Evolutionary conservation across 2,113 vertebrate genomes (phyloP).

Genomic region (Eonycteris spelaea): DNA sequence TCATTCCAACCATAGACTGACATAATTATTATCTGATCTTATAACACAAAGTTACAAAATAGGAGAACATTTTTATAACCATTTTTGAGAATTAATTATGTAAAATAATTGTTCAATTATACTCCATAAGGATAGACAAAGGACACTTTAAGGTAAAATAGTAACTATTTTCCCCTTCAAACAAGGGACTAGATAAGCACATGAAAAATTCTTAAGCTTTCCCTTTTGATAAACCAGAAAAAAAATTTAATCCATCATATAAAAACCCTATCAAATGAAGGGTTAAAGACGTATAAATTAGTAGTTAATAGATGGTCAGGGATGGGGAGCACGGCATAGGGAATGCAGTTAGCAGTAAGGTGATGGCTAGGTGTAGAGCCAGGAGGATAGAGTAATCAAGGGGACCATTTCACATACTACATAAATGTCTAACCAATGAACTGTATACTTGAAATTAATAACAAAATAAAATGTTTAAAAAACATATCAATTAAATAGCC

Average conservation of each 20-base stretch:
- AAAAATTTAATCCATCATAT: not conserved
- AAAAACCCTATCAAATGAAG: not conserved
- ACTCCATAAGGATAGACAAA: slow-evolving; percentile 11
- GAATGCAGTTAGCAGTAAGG: too few relatives aligned
- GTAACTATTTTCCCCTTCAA: not conserved
- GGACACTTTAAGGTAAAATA: not conserved
- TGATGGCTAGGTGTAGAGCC: too few relatives aligned
- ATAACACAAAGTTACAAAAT: slow-evolving; percentile 51
- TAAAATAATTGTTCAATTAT: slow-evolving; percentile 70
- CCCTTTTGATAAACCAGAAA: not conserved
- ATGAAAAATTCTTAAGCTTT: not conserved
- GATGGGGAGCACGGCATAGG: too few relatives aligned
- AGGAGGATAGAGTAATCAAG: too few relatives aligned
- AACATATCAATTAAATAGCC: not conserved
- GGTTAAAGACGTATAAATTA: too few relatives aligned
- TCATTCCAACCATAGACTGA: not conserved
- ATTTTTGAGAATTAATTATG: slow-evolving; percentile 60
- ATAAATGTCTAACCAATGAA: too few relatives aligned
- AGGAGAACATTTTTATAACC: slow-evolving; percentile 52
- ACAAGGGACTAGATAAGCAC: not conserved
- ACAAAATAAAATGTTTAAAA: not conserved
- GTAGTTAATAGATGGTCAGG: too few relatives aligned
- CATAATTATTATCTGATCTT: slow-evolving; percentile 70
- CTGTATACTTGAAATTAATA: too few relatives aligned
- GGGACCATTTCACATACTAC: too few relatives aligned